Evolutionary conservation across 1,140 invertebrate species (phyloP).

Genomic region (Gonatopus flavifemur): DNA sequence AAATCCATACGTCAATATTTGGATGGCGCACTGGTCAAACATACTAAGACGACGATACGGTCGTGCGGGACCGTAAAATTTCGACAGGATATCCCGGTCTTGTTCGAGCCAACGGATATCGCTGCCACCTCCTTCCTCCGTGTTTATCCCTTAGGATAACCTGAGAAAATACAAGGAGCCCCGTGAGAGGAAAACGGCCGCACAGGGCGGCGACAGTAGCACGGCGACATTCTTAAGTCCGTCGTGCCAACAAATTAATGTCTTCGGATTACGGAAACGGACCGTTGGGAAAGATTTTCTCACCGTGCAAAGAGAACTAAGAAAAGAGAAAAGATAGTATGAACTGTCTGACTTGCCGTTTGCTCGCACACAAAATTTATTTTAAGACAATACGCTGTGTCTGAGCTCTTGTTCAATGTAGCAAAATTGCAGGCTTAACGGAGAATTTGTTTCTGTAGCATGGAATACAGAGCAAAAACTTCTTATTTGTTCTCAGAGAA

Average conservation of each 20-base stretch:
- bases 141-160: conserved; percentile 22
- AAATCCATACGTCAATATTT: conserved; percentile 25
- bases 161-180: conserved; percentile 37
- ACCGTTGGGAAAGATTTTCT: conserved; percentile 33
- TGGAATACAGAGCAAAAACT: too few species aligned
- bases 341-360: too few species aligned
- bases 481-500: too few species aligned
- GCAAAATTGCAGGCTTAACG: too few species aligned
- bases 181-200: conserved; percentile 17
- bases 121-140: conserved; percentile 11
- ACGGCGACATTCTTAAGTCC: conserved; percentile 29
- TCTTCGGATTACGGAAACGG: conserved; percentile 35
- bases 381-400: too few species aligned
- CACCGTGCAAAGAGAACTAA: too few species aligned
- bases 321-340: not conserved
- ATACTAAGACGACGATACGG: too few species aligned
- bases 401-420: too few species aligned
- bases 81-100: conserved; percentile 17
- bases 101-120: too few species aligned
- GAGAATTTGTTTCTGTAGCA: too few species aligned
- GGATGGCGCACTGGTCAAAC: too few species aligned
- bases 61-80: conserved; percentile 27
- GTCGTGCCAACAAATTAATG: conserved; percentile 38
- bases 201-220: too few species aligned
- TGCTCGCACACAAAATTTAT: not conserved